These are phyloP conservation scores for Charanyca ferruginea DNA, from an alignment of 2,888 invertebrate genomes.

Conservation along the genomic window DNA sequence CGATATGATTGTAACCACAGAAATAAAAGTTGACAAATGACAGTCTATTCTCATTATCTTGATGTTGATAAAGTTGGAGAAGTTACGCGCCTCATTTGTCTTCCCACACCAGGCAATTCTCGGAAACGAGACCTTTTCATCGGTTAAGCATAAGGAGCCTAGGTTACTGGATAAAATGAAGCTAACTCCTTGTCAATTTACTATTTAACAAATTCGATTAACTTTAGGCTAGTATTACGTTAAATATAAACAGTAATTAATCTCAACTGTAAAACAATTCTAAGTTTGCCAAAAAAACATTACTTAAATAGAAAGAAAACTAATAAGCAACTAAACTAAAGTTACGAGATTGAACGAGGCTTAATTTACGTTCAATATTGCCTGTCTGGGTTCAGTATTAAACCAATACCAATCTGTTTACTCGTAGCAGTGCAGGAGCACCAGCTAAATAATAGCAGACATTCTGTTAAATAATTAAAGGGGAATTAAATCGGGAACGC, in stretches of 20 bases:
- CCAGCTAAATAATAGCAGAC: slow-evolving; percentile 58
- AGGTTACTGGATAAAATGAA: neutral
- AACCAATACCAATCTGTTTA: slow-evolving; percentile 53
- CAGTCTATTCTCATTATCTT: slow-evolving; percentile 4
- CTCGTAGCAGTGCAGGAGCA: slow-evolving; percentile 17
- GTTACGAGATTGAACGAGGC: slow-evolving; percentile 23
- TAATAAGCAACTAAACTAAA: slow-evolving; percentile 35
- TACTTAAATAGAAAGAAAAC: slow-evolving; percentile 29
- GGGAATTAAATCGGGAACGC: slow-evolving; percentile 65
- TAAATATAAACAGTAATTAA: slow-evolving; percentile 7
- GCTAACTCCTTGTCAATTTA: neutral
- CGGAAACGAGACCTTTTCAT: neutral
- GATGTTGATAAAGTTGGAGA: slow-evolving; percentile 4
- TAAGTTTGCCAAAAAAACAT: slow-evolving; percentile 31
- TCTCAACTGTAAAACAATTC: slow-evolving; percentile 13
- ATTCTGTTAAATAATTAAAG: slow-evolving; percentile 66
- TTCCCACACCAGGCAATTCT: neutral
- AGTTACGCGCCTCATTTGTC: slow-evolving; percentile 16
- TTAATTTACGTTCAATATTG: slow-evolving; percentile 49
- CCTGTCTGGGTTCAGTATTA: slow-evolving; percentile 46
- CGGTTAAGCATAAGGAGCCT: slow-evolving; percentile 4
- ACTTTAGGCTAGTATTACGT: neutral
- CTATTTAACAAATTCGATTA: neutral
- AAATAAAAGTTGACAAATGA: slow-evolving; percentile 1
- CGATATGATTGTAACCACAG: neutral